phyloP scores from a whole-genome alignment of 2,888 invertebrate species.

The Spatulosminthurus flaviceps region DNA sequence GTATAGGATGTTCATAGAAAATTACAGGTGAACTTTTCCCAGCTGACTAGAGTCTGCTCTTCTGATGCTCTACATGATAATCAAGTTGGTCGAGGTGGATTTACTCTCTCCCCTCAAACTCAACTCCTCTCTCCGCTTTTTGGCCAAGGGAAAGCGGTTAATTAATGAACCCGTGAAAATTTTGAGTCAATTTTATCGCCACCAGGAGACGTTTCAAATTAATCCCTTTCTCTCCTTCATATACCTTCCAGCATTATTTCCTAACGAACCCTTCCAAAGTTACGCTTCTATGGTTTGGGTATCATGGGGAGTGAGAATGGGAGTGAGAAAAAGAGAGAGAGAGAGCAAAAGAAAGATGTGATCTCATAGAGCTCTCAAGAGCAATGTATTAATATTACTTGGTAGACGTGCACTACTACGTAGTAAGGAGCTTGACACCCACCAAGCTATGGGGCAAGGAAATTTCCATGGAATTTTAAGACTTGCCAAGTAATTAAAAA shows the following conservation, averaged over 20 bases:
- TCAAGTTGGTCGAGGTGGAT: not conserved
- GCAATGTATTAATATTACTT: too few species aligned
- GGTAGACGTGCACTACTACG: too few species aligned
- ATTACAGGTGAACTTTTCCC: not conserved
- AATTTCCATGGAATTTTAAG: conserved; percentile 15
- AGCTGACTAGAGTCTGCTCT: too few species aligned
- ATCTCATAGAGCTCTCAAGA: too few species aligned
- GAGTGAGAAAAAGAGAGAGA: too few species aligned
- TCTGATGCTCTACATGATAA: not conserved
- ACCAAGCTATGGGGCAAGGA: too few species aligned
- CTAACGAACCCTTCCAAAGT: conserved; percentile 5
- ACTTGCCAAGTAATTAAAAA: conserved; percentile 24
- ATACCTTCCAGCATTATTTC: not conserved
- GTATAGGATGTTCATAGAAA: not conserved
- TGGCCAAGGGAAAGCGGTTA: not conserved
- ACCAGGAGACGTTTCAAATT: conserved; percentile 24
- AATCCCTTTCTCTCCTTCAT: conserved; percentile 16
- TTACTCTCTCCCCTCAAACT: not conserved
- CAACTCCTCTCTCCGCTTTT: not conserved
- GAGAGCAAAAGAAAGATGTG: too few species aligned
- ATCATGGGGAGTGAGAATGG: too few species aligned
- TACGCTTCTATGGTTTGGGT: too few species aligned
- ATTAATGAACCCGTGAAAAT: conserved; percentile 27
- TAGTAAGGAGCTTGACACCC: too few species aligned
- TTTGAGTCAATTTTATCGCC: conserved; percentile 24